Base-by-base conservation (phyloP, 1,140 invertebrate species). In the Chrysopa pallens region DNA sequence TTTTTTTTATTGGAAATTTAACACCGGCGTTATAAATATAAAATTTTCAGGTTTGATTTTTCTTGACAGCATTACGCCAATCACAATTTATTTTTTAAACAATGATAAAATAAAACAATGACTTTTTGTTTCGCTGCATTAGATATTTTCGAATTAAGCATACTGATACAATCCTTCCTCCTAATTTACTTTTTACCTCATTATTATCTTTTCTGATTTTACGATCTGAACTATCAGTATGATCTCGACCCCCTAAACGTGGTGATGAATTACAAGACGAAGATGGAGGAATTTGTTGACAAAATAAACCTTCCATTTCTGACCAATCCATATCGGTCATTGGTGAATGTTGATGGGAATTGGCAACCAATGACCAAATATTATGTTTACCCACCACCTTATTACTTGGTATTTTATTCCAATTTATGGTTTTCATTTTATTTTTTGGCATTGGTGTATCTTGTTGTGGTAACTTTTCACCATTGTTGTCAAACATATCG, bases 361-460 rank as follows among this genome's bases (percentile, higher is more conserved):
- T 76, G 0, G 86, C 84, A 14, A 95, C 81, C 41, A 86, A 67
- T 1, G 85, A 84, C 92, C 92, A 97, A 49, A 97, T 82, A 59
- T 94, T 95, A 45, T 84, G 80, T 54, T 82, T 84, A 35, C 79
- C 81, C 43, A 85, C 71, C 9, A 88, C 78, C 64, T 86, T 87
- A 55, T 80, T 80, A 59, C 78, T 81, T 4, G 87, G 84, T 52
- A 93, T 90, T 61, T 91, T 91, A 56, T 84, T 87, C 88, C 88
- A 92, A 58, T 93, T 93, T 45, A 92, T 78, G 5, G 88, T 89
- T 62, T 89, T 89, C 88, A 92, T 90, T 59, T 91, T 91, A n/a
- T 81, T 74, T 61, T 84, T 84, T 4, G 89, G 88, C 36, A 79
- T 77, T 0, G 87, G 87, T 35, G 78, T 90, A 51, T 85, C 80